Evolutionary conservation across 2,113 vertebrate species (phyloP).

Genomic region (Uria aalge): DNA sequence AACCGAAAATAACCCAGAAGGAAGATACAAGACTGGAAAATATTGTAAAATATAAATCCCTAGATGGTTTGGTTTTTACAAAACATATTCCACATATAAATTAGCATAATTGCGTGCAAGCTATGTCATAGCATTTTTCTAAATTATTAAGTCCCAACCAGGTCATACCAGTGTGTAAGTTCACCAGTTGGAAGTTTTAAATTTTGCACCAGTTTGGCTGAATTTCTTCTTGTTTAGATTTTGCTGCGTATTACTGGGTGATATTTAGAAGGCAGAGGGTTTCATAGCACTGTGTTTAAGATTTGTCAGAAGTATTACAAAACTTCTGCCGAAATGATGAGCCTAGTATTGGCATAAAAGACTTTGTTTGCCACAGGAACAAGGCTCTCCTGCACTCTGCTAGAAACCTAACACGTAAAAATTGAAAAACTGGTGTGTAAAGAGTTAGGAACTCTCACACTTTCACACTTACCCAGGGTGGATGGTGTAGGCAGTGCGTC

Average conservation of each 20-base stretch:
- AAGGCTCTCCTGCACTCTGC: not conserved
- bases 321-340: not conserved
- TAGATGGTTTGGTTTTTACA: not conserved
- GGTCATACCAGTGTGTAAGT: accelerated
- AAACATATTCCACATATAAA: not conserved
- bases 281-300: not conserved
- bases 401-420: not conserved
- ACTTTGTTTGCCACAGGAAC: not conserved
- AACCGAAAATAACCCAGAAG: not conserved
- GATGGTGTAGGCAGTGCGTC: not conserved
- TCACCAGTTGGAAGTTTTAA: not conserved
- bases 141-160: not conserved
- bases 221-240: not conserved
- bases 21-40: not conserved
- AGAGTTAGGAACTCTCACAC: not conserved
- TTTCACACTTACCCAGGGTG: not conserved
- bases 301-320: not conserved
- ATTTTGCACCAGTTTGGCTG: not conserved
- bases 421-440: not conserved
- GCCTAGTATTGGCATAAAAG: accelerated
- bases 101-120: not conserved
- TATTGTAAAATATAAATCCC: not conserved
- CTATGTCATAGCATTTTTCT: not conserved
- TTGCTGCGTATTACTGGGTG: not conserved
- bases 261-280: not conserved